These are phyloP conservation scores for Protobothrops mucrosquamatus DNA, from an alignment of 2,113 vertebrate species.

Conservation along the genomic window DNA sequence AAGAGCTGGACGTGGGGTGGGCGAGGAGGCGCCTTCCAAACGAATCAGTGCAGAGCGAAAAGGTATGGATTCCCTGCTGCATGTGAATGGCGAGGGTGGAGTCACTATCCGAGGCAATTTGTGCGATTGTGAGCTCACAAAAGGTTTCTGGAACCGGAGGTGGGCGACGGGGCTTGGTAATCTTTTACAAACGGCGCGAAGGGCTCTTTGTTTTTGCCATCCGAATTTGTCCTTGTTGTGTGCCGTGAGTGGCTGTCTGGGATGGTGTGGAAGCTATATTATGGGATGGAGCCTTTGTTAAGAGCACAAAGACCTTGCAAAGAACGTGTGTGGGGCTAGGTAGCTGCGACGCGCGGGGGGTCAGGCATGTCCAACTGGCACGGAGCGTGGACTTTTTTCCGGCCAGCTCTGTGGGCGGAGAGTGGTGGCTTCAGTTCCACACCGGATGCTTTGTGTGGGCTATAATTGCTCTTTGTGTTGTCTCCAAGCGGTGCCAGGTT, in stretches of 20 bases:
- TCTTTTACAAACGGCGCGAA: background rate
- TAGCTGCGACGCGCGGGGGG: no score
- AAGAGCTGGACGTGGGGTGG: no score
- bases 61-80: background rate
- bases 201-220: constrained; percentile 5
- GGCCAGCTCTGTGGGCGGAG: background rate
- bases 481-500: background rate
- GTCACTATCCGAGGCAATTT: background rate
- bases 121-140: background rate
- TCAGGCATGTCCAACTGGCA: background rate
- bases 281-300: constrained; percentile 14
- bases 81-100: background rate
- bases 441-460: background rate
- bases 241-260: background rate
- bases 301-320: constrained; percentile 3
- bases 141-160: background rate
- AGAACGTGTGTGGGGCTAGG: background rate
- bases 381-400: background rate
- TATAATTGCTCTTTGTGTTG: background rate
- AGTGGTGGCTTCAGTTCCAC: background rate
- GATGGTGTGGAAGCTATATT: background rate
- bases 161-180: background rate
- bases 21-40: background rate
- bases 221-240: constrained; percentile 8
- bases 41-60: background rate